These are phyloP conservation scores for Zaprionus kolodkinae DNA, from an alignment of 1,140 invertebrate genomes.

Conservation along the genomic window DNA sequence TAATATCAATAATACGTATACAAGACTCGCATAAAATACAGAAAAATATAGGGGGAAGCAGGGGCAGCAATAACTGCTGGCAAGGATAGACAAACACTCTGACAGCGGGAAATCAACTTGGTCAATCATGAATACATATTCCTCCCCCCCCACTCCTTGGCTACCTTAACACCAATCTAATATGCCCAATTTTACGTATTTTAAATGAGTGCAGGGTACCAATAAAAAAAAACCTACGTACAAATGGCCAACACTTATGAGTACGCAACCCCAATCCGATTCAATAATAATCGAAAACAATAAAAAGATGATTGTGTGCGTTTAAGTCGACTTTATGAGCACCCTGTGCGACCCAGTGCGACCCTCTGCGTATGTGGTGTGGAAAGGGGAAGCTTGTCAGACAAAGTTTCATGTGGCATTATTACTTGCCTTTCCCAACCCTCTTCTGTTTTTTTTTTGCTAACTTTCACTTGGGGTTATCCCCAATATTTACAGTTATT, in stretches of 20 bases:
- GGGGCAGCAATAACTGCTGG: constrained; percentile 13
- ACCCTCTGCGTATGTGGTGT: no score
- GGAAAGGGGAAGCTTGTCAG: neutral
- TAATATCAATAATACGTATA: constrained; percentile 67
- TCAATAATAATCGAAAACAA: constrained; percentile 78
- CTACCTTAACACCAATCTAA: neutral
- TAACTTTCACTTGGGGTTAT: constrained; percentile 8
- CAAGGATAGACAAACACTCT: constrained; percentile 25
- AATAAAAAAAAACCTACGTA: constrained; percentile 30
- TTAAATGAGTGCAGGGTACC: constrained; percentile 1
- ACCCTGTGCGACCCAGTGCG: neutral
- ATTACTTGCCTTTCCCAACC: neutral
- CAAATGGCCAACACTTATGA: constrained; percentile 34
- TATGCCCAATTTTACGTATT: constrained; percentile 3
- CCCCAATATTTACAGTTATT: constrained; percentile 9
- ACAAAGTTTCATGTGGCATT: constrained; percentile 5
- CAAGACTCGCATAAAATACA: constrained; percentile 60
- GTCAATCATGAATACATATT: neutral
- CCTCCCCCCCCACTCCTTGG: neutral
- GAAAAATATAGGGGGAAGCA: neutral
- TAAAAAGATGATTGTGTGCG: constrained; percentile 72
- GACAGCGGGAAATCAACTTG: constrained; percentile 39
- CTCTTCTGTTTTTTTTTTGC: neutral
- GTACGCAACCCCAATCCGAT: constrained; percentile 41
- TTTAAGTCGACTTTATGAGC: constrained; percentile 50